Evolutionary conservation across 2,888 invertebrate genomes (phyloP).

Genomic region (Blomia tropicalis): DNA sequence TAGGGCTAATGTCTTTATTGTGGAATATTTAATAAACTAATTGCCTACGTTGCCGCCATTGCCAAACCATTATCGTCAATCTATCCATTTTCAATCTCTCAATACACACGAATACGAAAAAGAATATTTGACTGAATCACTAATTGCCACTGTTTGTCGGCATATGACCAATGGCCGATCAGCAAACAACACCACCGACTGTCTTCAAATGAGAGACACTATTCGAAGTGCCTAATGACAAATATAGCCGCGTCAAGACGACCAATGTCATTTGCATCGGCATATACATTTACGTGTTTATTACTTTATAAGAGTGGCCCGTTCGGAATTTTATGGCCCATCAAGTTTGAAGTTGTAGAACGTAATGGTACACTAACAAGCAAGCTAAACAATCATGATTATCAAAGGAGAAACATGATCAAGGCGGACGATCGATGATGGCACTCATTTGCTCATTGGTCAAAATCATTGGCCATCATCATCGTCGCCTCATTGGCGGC

Average conservation of each 20-base stretch:
- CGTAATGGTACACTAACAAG: no score
- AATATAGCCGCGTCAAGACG: neutral
- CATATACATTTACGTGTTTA: neutral
- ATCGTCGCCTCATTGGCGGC: no score
- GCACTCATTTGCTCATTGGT: neutral
- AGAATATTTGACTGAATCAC: neutral
- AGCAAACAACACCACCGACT: neutral
- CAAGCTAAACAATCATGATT: neutral
- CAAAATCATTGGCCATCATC: neutral
- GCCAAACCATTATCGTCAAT: neutral
- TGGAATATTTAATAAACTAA: slow-evolving; percentile 11
- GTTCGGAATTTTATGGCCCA: neutral
- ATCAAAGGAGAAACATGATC: neutral
- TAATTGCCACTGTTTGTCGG: slow-evolving; percentile 13
- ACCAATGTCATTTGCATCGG: neutral
- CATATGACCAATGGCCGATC: neutral
- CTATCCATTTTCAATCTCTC: no score
- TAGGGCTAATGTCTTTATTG: slow-evolving; percentile 4
- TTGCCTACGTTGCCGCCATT: no score
- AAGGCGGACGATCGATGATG: neutral
- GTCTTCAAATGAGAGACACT: no score
- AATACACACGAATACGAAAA: no score
- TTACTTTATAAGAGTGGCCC: neutral
- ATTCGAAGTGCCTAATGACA: slow-evolving; percentile 6
- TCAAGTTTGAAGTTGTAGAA: no score